phyloP scores from a whole-genome alignment of 1,140 invertebrate species.

The Drosophila varians region DNA sequence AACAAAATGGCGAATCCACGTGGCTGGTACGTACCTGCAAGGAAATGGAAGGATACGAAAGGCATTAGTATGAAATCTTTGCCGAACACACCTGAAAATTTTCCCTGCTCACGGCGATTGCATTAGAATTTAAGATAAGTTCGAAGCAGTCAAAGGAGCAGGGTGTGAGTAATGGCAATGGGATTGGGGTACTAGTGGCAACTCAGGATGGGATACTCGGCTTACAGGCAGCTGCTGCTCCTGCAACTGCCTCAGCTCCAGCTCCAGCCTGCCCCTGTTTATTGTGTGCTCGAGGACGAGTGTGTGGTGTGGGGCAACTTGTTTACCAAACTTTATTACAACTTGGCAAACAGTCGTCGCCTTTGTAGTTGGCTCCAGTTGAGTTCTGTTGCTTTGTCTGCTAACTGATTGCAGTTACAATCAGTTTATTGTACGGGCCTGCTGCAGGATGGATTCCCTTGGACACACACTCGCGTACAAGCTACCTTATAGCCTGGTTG shows the following conservation, averaged over 20 bases:
- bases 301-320: conserved; percentile 45
- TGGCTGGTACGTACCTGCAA: conserved; percentile 58
- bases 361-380: conserved; percentile 58
- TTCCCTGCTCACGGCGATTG: conserved; percentile 39
- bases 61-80: conserved; percentile 67
- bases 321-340: conserved; percentile 82
- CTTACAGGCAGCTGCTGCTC: conserved; percentile 12
- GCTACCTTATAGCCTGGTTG: conserved; percentile 26
- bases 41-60: conserved; percentile 41
- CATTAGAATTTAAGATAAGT: conserved; percentile 82
- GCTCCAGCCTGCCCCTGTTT: not conserved
- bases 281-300: conserved; percentile 16
- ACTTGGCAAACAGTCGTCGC: conserved; percentile 79
- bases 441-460: conserved; percentile 36
- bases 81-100: conserved; percentile 32
- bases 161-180: conserved; percentile 13
- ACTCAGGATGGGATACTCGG: conserved; percentile 30
- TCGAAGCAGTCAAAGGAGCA: conserved; percentile 11
- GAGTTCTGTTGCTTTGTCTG: conserved; percentile 37
- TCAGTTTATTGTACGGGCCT: conserved; percentile 64
- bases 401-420: conserved; percentile 73
- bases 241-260: not conserved
- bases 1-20: conserved; percentile 66
- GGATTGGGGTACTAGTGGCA: conserved; percentile 6
- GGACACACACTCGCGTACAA: conserved; percentile 9